Conservation (phyloP, 1,140 invertebrate genomes). For the Trachelipus rathkii region DNA sequence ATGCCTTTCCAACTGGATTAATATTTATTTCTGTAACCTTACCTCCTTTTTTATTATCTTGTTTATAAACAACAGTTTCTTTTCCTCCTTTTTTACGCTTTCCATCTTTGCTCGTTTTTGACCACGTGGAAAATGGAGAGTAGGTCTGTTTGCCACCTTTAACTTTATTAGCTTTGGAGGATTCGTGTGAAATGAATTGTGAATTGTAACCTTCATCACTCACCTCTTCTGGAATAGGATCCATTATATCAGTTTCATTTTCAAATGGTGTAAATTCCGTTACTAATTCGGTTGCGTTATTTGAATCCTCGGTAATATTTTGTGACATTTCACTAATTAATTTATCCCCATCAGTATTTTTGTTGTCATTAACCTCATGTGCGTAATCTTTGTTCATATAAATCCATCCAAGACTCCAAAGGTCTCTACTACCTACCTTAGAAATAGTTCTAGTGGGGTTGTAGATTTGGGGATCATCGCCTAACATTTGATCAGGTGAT, state of each 20-base stretch:
- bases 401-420: slow-evolving; percentile 3
- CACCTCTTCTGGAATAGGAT: neutral
- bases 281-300: neutral
- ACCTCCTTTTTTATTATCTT: neutral
- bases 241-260: neutral
- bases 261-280: neutral
- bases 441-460: neutral
- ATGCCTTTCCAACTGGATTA: neutral
- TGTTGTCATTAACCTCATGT: neutral
- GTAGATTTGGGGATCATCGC: neutral
- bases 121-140: neutral
- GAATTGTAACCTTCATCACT: neutral
- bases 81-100: neutral
- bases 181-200: neutral
- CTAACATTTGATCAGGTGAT: neutral
- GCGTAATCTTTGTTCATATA: neutral
- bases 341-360: neutral
- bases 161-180: neutral
- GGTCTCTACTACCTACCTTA: neutral
- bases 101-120: neutral
- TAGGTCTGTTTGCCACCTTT: neutral
- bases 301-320: neutral
- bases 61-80: neutral
- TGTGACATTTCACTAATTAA: too few species aligned
- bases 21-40: slow-evolving; percentile 9